A percentile compares a stretch with the other conserved stretches of the same genome.
Conservation (phyloP, 2,797 vertebrate genomes). For the Erethizon dorsatum region DNA sequence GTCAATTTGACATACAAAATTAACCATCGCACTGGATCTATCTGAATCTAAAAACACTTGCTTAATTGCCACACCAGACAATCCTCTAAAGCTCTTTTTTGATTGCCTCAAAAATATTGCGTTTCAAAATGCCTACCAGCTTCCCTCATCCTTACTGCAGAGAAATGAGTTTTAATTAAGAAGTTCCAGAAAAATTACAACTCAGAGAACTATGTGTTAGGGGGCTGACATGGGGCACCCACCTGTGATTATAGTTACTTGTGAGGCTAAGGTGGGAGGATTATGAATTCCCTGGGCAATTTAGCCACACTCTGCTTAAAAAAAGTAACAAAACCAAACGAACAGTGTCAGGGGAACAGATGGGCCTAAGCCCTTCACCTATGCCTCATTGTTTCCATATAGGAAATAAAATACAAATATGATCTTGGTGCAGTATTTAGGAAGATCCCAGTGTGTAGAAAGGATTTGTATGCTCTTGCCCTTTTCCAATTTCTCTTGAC, state of each 20-base stretch:
- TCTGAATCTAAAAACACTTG: neutral
- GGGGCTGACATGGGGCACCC: neutral
- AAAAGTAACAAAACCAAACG: neutral
- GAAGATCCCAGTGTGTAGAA: neutral
- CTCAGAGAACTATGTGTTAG: neutral
- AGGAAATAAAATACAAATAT: constrained; percentile 25
- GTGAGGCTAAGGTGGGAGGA: neutral
- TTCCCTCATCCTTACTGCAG: neutral
- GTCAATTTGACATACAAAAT: neutral
- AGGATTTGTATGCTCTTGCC: neutral
- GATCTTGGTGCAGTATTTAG: neutral
- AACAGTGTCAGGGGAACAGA: neutral
- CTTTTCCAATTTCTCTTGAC: neutral
- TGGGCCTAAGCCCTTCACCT: neutral
- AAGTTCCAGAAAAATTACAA: constrained; percentile 33
- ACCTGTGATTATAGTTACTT: neutral
- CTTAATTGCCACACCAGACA: neutral
- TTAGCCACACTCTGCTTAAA: neutral
- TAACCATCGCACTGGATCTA: neutral
- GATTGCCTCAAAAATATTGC: neutral
- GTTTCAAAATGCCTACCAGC: neutral
- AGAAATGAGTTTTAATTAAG: neutral
- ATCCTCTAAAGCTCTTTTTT: neutral
- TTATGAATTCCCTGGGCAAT: neutral
- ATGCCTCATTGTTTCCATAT: neutral